These are phyloP conservation scores for Monochamus alternatus DNA, from an alignment of 2,888 invertebrate genomes.

Conservation along the genomic window DNA sequence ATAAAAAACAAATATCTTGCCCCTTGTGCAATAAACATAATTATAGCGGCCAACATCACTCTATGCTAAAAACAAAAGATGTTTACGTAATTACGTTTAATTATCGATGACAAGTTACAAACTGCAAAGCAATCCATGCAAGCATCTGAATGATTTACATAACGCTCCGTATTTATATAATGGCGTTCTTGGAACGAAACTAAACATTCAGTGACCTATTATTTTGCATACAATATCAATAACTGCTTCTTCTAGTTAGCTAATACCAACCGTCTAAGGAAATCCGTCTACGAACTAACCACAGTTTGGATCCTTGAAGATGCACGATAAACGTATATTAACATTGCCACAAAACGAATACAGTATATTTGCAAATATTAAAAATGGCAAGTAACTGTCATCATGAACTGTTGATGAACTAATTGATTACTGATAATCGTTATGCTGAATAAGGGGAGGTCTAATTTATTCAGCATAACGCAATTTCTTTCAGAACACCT, in stretches of 20 bases:
- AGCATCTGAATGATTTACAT: slow-evolving; percentile 48
- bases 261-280: slow-evolving; percentile 23
- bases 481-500: no score
- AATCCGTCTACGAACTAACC: slow-evolving; percentile 18
- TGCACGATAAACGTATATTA: not conserved
- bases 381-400: no score
- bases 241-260: slow-evolving; percentile 19
- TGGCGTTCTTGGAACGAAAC: slow-evolving; percentile 52
- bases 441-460: no score
- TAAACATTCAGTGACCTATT: slow-evolving; percentile 57
- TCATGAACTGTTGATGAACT: no score
- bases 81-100: slow-evolving; percentile 38
- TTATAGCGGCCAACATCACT: slow-evolving; percentile 17
- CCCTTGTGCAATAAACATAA: slow-evolving; percentile 30
- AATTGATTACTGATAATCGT: no score
- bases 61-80: slow-evolving; percentile 36
- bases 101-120: slow-evolving; percentile 28
- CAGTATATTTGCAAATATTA: no score
- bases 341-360: not conserved
- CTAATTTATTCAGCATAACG: no score
- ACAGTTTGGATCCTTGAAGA: not conserved
- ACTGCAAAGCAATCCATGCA: slow-evolving; percentile 43
- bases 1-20: slow-evolving; percentile 16
- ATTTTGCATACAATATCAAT: slow-evolving; percentile 54
- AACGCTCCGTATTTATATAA: slow-evolving; percentile 55